Base-by-base conservation (phyloP, 1,140 invertebrate genomes). In the Anagrus nilaparvatae region DNA sequence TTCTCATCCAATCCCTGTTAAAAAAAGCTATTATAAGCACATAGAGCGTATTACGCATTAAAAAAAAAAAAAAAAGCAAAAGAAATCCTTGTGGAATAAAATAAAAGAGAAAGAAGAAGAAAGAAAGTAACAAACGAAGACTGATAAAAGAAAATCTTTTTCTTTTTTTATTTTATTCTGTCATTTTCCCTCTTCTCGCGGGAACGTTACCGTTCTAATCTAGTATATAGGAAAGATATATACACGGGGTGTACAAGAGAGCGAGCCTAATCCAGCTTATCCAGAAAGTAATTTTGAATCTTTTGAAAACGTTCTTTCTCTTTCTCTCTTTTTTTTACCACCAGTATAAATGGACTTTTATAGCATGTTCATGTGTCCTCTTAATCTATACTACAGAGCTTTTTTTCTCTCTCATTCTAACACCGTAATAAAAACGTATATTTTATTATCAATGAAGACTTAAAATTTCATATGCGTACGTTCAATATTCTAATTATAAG, bases 221-320 rank as follows among this genome's bases (percentile, higher is more conserved):
- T 63, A 56, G 58, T 55, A 50, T 55, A 58, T 58, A 52, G 53
- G n/a, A n/a, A n/a, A n/a, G n/a, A n/a, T n/a, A n/a, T n/a, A n/a
- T n/a, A n/a, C n/a, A n/a, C n/a, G n/a, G n/a, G n/a, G n/a, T n/a
- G n/a, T 51, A 60, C 49, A 58, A 56, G 61, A 59, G 59, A 59
- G 59, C 58, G 63, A 64, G 60, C 60, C 65, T 66, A 67, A 67
- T 68, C 65, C 65, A 67, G 65, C 65, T 68, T 68, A 68, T 65
- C 64, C 63, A 65, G 62, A 67, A 68, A 68, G 65, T 68, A 68
- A 68, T 68, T 68, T 65, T 68, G 64, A 65, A 59, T 67, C 63
- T 63, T 68, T 67, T 68, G 47, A 68, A 66, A 65, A 53, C 33
- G 34, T 37, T 44, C 36, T 36, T 20, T 16, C 34, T 25, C 33